A percentile compares a stretch with the other conserved stretches of the same genome.
Conservation (phyloP, 1,140 invertebrate species). For the Drosophila grimshawi region DNA sequence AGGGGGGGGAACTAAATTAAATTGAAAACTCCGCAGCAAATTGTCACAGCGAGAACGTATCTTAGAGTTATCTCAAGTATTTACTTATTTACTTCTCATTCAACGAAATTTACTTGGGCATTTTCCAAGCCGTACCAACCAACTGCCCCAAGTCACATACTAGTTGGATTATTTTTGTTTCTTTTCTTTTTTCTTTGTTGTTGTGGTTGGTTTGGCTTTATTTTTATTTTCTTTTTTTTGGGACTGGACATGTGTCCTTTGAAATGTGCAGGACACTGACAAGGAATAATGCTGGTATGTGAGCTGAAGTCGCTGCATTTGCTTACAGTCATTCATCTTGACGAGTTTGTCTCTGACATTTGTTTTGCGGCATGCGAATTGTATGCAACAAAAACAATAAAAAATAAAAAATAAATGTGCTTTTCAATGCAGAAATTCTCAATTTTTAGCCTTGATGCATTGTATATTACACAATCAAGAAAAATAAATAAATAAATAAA, state of each 20-base stretch:
- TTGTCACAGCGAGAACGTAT: constrained; percentile 49
- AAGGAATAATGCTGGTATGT: constrained; percentile 77
- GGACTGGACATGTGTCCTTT: constrained; percentile 58
- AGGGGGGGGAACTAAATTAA: constrained; percentile 52
- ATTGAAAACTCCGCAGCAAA: constrained; percentile 48
- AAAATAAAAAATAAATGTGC: too few species aligned
- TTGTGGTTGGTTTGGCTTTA: too few species aligned
- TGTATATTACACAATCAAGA: too few species aligned
- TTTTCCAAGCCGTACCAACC: constrained; percentile 41
- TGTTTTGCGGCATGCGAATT: constrained; percentile 78
- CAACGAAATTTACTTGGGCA: constrained; percentile 63
- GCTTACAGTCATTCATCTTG: constrained; percentile 58
- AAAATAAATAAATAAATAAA: too few species aligned
- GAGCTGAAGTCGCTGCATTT: constrained; percentile 43
- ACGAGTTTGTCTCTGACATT: constrained; percentile 61
- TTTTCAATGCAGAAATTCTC: too few species aligned
- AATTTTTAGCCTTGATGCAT: too few species aligned
- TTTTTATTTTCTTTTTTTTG: constrained; percentile 23
- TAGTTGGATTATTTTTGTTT: constrained; percentile 1
- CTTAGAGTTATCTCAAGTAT: constrained; percentile 64
- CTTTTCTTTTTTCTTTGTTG: constrained; percentile 3
- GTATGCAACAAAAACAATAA: too few species aligned
- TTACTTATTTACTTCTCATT: constrained; percentile 80
- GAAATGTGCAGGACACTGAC: constrained; percentile 68
- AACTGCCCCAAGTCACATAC: constrained; percentile 35